Conservation (phyloP, 2,797 vertebrate species). For the Sebastes vulpes region DNA sequence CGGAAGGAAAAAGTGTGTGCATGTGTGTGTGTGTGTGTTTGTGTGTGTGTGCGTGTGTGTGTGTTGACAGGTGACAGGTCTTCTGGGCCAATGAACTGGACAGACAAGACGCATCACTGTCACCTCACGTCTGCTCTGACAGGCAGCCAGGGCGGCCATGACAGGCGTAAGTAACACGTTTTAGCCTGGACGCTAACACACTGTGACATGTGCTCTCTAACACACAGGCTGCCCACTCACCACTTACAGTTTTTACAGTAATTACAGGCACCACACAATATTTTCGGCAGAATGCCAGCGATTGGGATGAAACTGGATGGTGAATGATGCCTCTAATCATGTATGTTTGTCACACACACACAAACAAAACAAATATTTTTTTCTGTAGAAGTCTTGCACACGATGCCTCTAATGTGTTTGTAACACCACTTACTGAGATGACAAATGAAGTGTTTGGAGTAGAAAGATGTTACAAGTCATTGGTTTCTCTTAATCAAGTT, state of each 20-base stretch:
- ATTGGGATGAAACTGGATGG: slow-evolving; percentile 25
- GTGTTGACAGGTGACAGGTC: slow-evolving; percentile 76
- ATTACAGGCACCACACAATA: slow-evolving; percentile 43
- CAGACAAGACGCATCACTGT: slow-evolving; percentile 82
- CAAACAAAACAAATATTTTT: not conserved
- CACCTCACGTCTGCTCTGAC: slow-evolving; percentile 72
- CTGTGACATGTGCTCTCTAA: slow-evolving; percentile 75
- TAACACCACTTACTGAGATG: slow-evolving; percentile 49
- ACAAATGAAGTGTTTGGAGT: slow-evolving; percentile 51
- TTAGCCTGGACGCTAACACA: slow-evolving; percentile 74
- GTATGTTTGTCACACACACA: not conserved
- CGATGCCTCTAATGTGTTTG: slow-evolving; percentile 14
- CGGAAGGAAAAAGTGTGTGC: not conserved
- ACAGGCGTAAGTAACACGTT: slow-evolving; percentile 84
- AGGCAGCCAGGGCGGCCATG: slow-evolving; percentile 72
- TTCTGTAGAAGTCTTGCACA: not conserved
- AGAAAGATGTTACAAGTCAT: slow-evolving; percentile 49
- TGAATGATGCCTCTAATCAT: not conserved
- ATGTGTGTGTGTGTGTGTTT: slow-evolving; percentile 6
- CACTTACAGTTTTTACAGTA: slow-evolving; percentile 55
- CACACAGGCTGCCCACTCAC: slow-evolving; percentile 65
- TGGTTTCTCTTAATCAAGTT: slow-evolving; percentile 64
- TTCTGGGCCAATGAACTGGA: slow-evolving; percentile 78
- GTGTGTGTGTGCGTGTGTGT: not conserved
- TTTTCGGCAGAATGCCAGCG: slow-evolving; percentile 17